Percentiles rank a stretch among this genome's conserved stretches.
phyloP scores from a whole-genome alignment of 2,888 invertebrate species.

The Mimas tiliae region DNA sequence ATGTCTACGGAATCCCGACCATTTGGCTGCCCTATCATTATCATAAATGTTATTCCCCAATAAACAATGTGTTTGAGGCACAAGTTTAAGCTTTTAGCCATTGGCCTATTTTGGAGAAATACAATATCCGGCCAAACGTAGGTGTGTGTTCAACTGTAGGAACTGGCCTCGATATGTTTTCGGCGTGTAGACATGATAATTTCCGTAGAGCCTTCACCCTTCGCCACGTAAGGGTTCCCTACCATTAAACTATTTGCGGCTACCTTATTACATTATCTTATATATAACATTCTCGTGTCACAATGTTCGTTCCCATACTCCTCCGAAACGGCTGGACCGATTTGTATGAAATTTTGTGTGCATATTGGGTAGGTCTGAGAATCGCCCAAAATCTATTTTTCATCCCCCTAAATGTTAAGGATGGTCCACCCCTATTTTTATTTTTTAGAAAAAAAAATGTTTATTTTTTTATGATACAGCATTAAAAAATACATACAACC shows the following conservation, averaged over 20 bases:
- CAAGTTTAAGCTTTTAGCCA: not conserved
- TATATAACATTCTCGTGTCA: no score
- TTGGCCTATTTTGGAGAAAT: constrained; percentile 7
- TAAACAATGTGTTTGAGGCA: constrained; percentile 7
- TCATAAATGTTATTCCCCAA: not conserved
- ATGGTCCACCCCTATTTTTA: no score
- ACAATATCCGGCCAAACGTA: constrained; percentile 1
- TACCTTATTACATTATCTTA: no score
- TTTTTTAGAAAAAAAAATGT: no score
- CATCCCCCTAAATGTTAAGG: no score
- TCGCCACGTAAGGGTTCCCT: not conserved
- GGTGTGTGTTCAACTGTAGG: constrained; percentile 13
- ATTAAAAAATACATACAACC: no score
- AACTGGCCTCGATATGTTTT: constrained; percentile 44
- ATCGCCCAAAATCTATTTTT: no score
- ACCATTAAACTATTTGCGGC: not conserved
- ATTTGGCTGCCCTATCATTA: constrained; percentile 34
- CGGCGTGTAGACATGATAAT: constrained; percentile 56
- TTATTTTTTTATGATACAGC: no score
- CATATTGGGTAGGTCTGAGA: no score
- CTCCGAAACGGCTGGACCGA: no score
- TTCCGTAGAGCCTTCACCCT: constrained; percentile 45
- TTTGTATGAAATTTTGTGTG: no score
- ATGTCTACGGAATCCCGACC: constrained; percentile 56
- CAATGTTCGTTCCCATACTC: no score